A percentile compares a stretch with the other conserved stretches of the same genome.
Conservation (phyloP, 2,113 vertebrate genomes). For the Sphyrna mokarran region DNA sequence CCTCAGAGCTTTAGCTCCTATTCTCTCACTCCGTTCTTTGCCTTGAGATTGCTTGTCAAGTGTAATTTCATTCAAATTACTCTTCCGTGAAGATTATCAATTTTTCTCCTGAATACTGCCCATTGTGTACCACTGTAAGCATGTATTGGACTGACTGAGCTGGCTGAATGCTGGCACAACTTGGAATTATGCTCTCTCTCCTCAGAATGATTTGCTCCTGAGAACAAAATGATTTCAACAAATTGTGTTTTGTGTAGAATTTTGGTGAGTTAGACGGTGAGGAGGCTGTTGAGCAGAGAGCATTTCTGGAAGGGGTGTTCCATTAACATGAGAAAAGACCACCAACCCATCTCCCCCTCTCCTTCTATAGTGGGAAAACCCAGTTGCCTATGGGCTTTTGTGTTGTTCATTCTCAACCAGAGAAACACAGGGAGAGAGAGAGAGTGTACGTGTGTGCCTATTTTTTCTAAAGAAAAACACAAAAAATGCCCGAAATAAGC, state of each 20-base stretch:
- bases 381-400: slow-evolving; percentile 55
- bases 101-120: slow-evolving; percentile 79
- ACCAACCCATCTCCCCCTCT: slow-evolving; percentile 61
- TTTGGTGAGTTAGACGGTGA: slow-evolving; percentile 58
- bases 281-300: slow-evolving; percentile 49
- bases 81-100: slow-evolving; percentile 76
- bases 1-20: slow-evolving; percentile 61
- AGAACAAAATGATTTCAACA: slow-evolving; percentile 55
- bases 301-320: slow-evolving; percentile 68
- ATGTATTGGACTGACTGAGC: slow-evolving; percentile 66
- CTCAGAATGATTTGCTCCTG: slow-evolving; percentile 51
- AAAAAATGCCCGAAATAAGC: not conserved
- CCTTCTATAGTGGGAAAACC: slow-evolving; percentile 71
- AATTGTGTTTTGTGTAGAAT: slow-evolving; percentile 54
- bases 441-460: not conserved
- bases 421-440: slow-evolving; percentile 40
- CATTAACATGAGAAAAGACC: slow-evolving; percentile 54
- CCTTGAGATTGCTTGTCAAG: slow-evolving; percentile 79
- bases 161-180: slow-evolving; percentile 56
- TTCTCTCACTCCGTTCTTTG: slow-evolving; percentile 62
- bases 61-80: slow-evolving; percentile 85
- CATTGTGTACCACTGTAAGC: slow-evolving; percentile 71
- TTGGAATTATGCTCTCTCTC: slow-evolving; percentile 51
- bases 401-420: slow-evolving; percentile 53
- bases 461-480: not conserved